A percentile compares a stretch with the other conserved stretches of the same genome.
These are phyloP conservation scores for Penaeus japonicus DNA, from an alignment of 1,140 invertebrate genomes.

Conservation along the genomic window DNA sequence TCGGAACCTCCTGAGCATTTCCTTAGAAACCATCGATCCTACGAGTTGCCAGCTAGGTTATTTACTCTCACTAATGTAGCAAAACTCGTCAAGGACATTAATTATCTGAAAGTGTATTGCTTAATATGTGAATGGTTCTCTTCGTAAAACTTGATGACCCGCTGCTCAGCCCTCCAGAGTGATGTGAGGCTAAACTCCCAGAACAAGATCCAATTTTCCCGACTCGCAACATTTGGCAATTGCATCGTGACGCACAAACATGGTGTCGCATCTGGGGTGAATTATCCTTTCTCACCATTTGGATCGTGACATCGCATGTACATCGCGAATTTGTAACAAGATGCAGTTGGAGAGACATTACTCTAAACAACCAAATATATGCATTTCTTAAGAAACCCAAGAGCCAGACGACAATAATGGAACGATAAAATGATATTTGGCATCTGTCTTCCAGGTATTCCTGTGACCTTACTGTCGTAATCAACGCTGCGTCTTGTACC, in stretches of 20 bases:
- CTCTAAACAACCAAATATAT: neutral
- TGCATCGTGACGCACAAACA: conserved; percentile 8
- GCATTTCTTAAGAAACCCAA: too few relatives aligned
- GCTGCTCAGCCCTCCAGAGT: neutral
- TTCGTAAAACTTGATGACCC: too few relatives aligned
- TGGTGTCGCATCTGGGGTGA: neutral
- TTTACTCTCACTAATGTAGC: too few relatives aligned
- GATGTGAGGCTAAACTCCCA: neutral
- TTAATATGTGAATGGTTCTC: too few relatives aligned
- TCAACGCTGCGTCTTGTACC: neutral
- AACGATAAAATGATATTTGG: neutral
- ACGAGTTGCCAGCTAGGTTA: neutral
- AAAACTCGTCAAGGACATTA: too few relatives aligned
- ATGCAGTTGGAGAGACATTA: neutral
- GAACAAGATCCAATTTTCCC: neutral
- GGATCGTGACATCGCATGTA: too few relatives aligned
- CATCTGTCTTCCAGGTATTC: neutral
- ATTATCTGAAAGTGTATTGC: too few relatives aligned
- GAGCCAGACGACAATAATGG: too few relatives aligned
- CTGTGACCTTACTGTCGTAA: neutral
- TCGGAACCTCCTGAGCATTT: conserved; percentile 33
- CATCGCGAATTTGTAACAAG: neutral
- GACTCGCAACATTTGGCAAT: neutral
- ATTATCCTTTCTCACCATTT: neutral
- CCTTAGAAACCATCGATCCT: conserved; percentile 33